Evolutionary conservation across 1,140 invertebrate genomes (phyloP).

Genomic region (Microplitis mediator): DNA sequence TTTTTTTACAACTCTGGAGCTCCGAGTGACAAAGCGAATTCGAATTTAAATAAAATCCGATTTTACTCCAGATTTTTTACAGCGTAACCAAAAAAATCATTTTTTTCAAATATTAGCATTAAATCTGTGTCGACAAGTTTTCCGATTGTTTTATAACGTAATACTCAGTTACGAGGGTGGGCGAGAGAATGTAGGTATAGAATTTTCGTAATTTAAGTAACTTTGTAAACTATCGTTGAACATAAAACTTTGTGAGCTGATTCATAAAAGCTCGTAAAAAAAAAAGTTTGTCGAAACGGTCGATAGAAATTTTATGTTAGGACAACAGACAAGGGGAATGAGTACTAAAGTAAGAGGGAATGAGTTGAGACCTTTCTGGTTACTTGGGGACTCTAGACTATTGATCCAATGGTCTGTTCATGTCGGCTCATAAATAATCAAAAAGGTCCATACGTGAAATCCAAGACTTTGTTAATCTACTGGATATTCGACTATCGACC

Average conservation of each 20-base stretch:
- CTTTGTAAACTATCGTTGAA: no score
- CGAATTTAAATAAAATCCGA: no score
- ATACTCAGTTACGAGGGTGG: no score
- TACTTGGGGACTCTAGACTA: background rate
- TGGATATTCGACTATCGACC: background rate
- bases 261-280: constrained; percentile 10
- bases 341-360: background rate
- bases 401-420: constrained; percentile 11
- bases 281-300: background rate
- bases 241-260: background rate
- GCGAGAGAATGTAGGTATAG: no score
- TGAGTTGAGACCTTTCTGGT: constrained; percentile 17
- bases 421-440: constrained; percentile 25
- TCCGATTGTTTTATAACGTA: no score
- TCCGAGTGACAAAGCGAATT: no score
- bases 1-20: no score
- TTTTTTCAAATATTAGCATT: no score
- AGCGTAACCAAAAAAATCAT: no score
- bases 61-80: no score
- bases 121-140: no score
- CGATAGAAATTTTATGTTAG: constrained; percentile 14
- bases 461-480: background rate
- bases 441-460: constrained; percentile 24
- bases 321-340: background rate
- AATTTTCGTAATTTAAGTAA: no score